Evolutionary conservation across 2,113 vertebrate genomes (phyloP).

Genomic region (Bagarius yarrelli): DNA sequence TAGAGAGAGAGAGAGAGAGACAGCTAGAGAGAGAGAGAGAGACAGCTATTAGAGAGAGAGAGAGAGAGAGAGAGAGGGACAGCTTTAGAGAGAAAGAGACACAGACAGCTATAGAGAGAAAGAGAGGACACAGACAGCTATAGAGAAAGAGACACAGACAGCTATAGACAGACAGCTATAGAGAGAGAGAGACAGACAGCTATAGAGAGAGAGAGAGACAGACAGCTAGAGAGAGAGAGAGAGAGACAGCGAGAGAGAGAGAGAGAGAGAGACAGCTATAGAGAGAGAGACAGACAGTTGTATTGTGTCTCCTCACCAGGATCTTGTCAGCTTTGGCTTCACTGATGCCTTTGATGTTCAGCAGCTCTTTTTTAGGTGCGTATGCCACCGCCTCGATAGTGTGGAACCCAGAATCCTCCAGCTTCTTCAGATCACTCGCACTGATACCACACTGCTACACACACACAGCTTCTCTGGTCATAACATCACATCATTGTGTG

Average conservation of each 20-base stretch:
- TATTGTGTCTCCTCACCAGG: slow-evolving; percentile 72
- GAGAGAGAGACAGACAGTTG: background rate
- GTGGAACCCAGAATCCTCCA: slow-evolving; percentile 96
- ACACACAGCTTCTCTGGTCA: background rate
- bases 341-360: slow-evolving; percentile 97
- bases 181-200: background rate
- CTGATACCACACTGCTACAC: slow-evolving; percentile 89
- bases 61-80: no score
- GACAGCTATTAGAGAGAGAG: no score
- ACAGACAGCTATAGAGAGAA: no score
- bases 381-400: slow-evolving; percentile 96
- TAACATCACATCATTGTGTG: background rate
- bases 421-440: slow-evolving; percentile 90
- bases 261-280: background rate
- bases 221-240: no score
- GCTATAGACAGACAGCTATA: background rate
- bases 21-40: no score
- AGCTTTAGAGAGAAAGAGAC: no score
- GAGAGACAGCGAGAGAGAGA: background rate
- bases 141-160: background rate
- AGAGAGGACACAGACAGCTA: no score
- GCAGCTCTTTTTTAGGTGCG: slow-evolving; percentile 91
- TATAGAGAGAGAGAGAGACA: background rate
- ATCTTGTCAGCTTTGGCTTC: slow-evolving; percentile 97
- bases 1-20: no score